Evolutionary conservation across 2,113 vertebrate species (phyloP), one percentile per base, ranked within the genome.

Genomic region (Philantomba maxwellii): DNA sequence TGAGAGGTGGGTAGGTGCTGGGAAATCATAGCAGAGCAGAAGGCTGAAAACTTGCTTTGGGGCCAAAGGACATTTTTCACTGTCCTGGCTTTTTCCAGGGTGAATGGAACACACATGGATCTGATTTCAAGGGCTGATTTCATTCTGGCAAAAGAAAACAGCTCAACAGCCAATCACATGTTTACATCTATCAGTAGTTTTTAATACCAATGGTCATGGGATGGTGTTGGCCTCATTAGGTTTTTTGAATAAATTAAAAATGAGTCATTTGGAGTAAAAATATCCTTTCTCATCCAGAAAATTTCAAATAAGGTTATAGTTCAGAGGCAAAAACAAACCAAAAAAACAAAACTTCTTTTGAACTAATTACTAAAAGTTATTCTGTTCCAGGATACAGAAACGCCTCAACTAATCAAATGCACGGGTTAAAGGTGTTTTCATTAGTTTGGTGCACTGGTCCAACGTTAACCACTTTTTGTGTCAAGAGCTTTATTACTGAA

Each of bases 251-350:
- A 45, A 14, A 70, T 8, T 93, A 36, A 75, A 97, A 96, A 96
- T 55, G 15, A 81, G 14, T 43, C 25, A 11, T 53, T 60, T 49
- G 25, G 26, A 51, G 19, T 33, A 3, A 95, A 92, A 78, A 89
- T 43, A 49, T 82, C 88, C 33, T 30, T 97, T 94, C 81, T 89
- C 21, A 75, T 75, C 75, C 57, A 92, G 70, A 94, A 94, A 57
- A 13, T 84, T 89, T 30, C 84, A 87, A 88, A 58, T 33, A 91
- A 43, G 19, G 23, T 73, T 83, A 19, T 62, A 89, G 58, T 49
- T 60, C 91, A 51, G 4, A 75, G n/a, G 75, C 39, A 53, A 91
- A 91, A 77, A 43, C 33, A 57, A 75, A 28, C 13, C 13, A 25
- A 64, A 60, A 60, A 30, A 60, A 25, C 2, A 39, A 75, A 75